Evolutionary conservation across 2,797 vertebrate genomes (phyloP), one percentile per base, ranked within the genome.

Genomic region (Poeciliopsis gracilis): DNA sequence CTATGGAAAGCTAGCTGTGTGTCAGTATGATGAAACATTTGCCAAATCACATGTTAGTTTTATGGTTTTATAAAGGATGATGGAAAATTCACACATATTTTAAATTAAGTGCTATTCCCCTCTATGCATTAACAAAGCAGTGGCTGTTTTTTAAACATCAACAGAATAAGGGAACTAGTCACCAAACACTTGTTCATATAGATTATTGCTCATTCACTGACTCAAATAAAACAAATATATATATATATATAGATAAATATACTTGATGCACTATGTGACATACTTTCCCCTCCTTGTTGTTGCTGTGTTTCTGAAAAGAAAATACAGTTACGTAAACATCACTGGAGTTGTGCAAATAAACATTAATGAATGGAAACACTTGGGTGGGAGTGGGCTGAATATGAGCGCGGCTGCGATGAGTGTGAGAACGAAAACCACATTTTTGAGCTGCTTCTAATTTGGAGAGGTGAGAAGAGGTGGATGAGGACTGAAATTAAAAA

Each of bases 251-350:
- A 51, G 49, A 66, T n/a, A 69, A 11, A 67, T 67, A 69, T 69
- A 69, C 9, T 88, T 92, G 89, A 94, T 94, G 91, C 91, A 94
- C 93, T 92, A 88, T 86, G 86, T 91, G 90, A 96, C 95, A 90
- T 96, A 96, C 95, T 96, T 96, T 94, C 95, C 88, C 93, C 93
- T 93, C 95, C 95, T 94, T 94, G 94, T 84, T 94, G 95, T 90
- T 94, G 93, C 91, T 96, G 95, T 93, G 95, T 96, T 93, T 96
- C 95, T 96, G 95, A 90, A 96, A 96, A 94, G 94, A 92, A 94
- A 95, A 94, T 93, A 95, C 90, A 96, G 91, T 95, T 91, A 95
- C 88, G 93, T 86, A 94, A 91, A 94, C 84, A 93, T 90, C 91
- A 94, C 80, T 86, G 86, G 81, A 88, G 88, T 91, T 89, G 89